Evolutionary conservation across 2,888 invertebrate species (phyloP).

Genomic region (Alsophila aescularia): DNA sequence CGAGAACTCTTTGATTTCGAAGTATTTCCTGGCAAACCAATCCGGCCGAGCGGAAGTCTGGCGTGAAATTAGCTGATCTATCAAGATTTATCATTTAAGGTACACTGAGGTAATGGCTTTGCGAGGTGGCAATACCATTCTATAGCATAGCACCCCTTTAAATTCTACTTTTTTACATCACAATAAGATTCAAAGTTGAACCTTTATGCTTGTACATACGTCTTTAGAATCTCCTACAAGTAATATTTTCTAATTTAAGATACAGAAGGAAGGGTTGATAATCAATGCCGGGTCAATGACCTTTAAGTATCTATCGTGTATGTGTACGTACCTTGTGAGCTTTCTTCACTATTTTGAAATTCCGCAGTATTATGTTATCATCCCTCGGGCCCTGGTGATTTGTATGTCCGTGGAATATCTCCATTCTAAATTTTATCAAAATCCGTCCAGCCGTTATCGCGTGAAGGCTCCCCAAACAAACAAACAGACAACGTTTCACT

Average conservation of each 20-base stretch:
- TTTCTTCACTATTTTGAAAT: too few relatives aligned
- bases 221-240: not conserved
- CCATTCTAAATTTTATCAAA: too few relatives aligned
- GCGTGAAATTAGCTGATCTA: constrained; percentile 24
- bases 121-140: constrained; percentile 2
- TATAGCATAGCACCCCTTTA: not conserved
- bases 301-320: too few relatives aligned
- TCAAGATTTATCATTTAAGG: constrained; percentile 7
- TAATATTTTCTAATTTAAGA: not conserved
- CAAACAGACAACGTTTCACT: too few relatives aligned
- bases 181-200: not conserved
- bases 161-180: not conserved
- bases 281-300: not conserved
- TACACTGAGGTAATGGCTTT: not conserved
- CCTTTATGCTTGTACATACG: not conserved
- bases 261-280: not conserved
- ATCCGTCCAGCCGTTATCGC: too few relatives aligned
- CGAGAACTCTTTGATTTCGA: not conserved
- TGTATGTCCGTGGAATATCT: too few relatives aligned
- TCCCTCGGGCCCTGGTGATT: too few relatives aligned
- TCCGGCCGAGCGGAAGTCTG: not conserved
- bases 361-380: too few relatives aligned
- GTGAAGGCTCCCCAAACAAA: too few relatives aligned
- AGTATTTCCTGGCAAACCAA: not conserved
- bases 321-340: too few relatives aligned